phyloP scores from a whole-genome alignment of 2,113 vertebrate species.

The Trochalopteron elliotii region DNA sequence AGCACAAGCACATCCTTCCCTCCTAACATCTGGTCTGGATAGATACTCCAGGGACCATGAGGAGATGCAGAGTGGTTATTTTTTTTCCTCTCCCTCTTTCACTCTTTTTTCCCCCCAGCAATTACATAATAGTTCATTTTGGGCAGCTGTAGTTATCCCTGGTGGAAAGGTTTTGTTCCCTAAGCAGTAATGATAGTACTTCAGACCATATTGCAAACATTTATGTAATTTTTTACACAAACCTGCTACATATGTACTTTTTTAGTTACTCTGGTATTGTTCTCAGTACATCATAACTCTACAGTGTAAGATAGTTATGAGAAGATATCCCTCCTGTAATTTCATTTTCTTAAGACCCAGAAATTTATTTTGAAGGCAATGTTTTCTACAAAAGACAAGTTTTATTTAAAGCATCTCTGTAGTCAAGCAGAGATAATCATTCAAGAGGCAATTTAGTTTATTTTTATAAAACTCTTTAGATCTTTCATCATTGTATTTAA shows the following conservation, averaged over 20 bases:
- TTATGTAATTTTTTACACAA: not conserved
- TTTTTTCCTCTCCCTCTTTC: not conserved
- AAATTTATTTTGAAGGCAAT: not conserved
- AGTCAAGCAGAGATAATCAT: not conserved
- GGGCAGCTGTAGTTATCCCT: conserved; percentile 1
- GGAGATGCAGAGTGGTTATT: not conserved
- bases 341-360: not conserved
- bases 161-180: not conserved
- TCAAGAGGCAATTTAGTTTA: not conserved
- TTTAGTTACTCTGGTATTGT: not conserved
- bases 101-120: not conserved
- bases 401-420: not conserved
- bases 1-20: conserved; percentile 8
- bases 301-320: not conserved
- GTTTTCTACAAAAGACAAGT: not conserved
- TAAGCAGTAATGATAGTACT: not conserved
- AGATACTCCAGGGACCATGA: conserved; percentile 21
- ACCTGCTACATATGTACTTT: not conserved
- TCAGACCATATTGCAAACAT: not conserved
- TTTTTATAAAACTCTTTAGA: not conserved
- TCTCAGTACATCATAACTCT: not conserved
- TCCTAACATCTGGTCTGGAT: conserved; percentile 41
- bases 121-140: conserved; percentile 24
- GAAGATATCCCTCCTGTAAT: not conserved
- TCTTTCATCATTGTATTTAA: not conserved